phyloP scores from a whole-genome alignment of 37 sponge, comb jelly and placozoan genomes.

The Ianthella basta region DNA sequence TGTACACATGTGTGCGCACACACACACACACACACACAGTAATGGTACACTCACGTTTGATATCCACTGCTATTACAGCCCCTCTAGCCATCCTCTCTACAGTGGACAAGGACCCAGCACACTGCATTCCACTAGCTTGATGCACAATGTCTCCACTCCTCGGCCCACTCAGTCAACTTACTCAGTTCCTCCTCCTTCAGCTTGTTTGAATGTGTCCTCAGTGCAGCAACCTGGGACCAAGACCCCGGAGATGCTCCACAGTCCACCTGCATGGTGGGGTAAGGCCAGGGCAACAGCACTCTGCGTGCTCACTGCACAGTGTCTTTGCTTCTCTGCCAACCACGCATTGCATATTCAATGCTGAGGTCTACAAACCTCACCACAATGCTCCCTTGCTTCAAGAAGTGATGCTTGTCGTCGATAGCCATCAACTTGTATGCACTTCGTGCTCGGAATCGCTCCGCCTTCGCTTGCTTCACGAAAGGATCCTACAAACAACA shows the following conservation, averaged over 20 bases:
- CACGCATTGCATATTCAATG: not conserved
- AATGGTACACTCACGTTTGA: conserved; percentile 40
- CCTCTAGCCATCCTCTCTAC: conserved; percentile 24
- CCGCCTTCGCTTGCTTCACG: conserved; percentile 62
- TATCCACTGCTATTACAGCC: conserved; percentile 64
- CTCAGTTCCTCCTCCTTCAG: conserved; percentile 36
- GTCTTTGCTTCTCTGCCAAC: too few species aligned
- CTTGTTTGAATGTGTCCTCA: conserved; percentile 41
- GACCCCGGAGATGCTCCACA: conserved; percentile 75
- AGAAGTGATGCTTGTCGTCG: conserved; percentile 74
- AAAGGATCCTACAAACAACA: conserved; percentile 59
- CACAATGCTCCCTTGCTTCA: conserved; percentile 63
- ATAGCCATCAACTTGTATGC: conserved; percentile 86
- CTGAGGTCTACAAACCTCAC: conserved; percentile 31
- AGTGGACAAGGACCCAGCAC: not conserved
- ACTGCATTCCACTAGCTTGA: not conserved
- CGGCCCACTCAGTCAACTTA: not conserved
- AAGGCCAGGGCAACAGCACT: too few species aligned
- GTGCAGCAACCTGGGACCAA: conserved; percentile 78
- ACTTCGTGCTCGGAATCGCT: conserved; percentile 71
- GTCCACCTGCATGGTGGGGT: conserved; percentile 48
- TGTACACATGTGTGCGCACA: too few species aligned
- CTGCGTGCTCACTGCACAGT: not conserved
- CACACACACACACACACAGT: not conserved
- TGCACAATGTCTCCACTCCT: not conserved